Evolutionary conservation across 1,140 invertebrate genomes (phyloP), one percentile per base, ranked within the genome.

Genomic region (Thaumatotibia leucotreta): DNA sequence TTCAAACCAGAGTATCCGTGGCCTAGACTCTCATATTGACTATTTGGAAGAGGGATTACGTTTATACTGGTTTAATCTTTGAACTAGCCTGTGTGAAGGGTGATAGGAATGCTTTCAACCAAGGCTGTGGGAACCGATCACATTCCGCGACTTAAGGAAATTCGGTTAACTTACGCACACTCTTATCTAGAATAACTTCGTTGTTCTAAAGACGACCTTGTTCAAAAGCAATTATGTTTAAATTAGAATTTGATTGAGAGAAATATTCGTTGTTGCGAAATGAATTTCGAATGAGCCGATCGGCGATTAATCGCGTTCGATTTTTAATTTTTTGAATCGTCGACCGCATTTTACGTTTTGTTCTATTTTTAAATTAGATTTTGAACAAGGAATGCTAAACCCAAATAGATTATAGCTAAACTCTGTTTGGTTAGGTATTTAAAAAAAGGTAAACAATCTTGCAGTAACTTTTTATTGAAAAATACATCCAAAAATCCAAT

Each of bases 41-140:
- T 20, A 2, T 45, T 6, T 45, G 17, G 2, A 2, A 3, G 8
- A 20, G 5, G 9, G 39, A 45, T 20, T 8, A 5, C 35, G 4
- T 14, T 45, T 20, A 45, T 45, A 20, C n/a, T 45, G 17, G 39
- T 20, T n/a, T n/a, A n/a, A 20, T 20, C 5, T 20, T 8, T 8
- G 35, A 17, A 8, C 17, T 20, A 45, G 35, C 35, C 0, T 14
- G 5, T 5, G 35, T 14, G n/a, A 5, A 45, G 6, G 11, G 39
- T 39, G n/a, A n/a, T 39, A 5, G 35, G 14, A 39, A 39, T 39
- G 20, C 17, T 45, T 20, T 6, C 14, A 6, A 63, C 70, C 80
- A 84, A 83, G 79, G 81, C 76, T 83, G 78, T 88, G 86, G 83
- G 86, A 88, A 86, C 79, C 80, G 77, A 80, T 82, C 70, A 74